A percentile compares a stretch with the other conserved stretches of the same genome.
Evolutionary conservation across 2,113 vertebrate species (phyloP).

Genomic region (Gymnarchus niloticus): DNA sequence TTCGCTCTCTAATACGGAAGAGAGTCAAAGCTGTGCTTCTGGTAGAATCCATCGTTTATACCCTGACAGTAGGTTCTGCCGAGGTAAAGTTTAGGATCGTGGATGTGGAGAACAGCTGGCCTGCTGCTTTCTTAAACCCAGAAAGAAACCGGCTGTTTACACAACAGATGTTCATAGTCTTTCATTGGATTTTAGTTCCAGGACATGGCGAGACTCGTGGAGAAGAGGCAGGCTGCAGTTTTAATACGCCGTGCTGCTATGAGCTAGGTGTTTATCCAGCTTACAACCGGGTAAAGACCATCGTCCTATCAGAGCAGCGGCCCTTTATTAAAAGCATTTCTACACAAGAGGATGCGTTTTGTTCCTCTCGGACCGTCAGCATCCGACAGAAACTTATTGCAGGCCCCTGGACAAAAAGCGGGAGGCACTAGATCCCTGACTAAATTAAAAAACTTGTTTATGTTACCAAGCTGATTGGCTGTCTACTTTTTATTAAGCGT

Average conservation of each 20-base stretch:
- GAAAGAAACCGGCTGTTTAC: neutral
- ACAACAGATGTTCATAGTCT: neutral
- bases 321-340: neutral
- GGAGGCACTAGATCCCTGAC: neutral
- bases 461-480: slow-evolving; percentile 12
- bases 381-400: neutral
- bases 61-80: neutral
- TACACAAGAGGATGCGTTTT: neutral
- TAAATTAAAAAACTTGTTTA: slow-evolving; percentile 20
- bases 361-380: neutral
- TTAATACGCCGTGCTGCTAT: neutral
- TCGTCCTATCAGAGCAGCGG: neutral
- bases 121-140: neutral
- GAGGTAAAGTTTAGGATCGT: neutral
- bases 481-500: neutral
- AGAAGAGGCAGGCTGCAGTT: neutral
- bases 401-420: neutral
- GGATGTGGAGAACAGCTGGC: neutral
- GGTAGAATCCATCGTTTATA: neutral
- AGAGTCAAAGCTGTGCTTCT: neutral
- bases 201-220: neutral
- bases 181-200: neutral
- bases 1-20: neutral
- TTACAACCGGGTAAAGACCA: neutral
- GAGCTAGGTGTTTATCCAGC: neutral